A percentile compares a stretch with the other conserved stretches of the same genome.
Evolutionary conservation across 2,888 invertebrate genomes (phyloP).

Genomic region (Diploptera punctata): DNA sequence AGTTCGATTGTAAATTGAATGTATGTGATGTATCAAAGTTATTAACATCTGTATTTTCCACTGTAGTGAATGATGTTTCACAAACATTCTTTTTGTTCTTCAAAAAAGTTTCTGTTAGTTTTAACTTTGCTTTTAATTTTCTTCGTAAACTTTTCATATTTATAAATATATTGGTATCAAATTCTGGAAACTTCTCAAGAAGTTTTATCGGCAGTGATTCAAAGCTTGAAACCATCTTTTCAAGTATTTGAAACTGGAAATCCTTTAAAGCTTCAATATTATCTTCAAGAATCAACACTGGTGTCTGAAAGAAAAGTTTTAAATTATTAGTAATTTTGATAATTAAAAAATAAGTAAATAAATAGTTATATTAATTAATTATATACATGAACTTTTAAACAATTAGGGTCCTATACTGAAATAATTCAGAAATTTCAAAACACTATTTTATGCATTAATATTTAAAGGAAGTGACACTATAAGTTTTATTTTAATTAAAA

Average conservation of each 20-base stretch:
- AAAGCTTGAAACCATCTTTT: conserved; percentile 67
- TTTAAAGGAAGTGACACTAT: too few species aligned
- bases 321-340: too few species aligned
- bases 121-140: conserved; percentile 64
- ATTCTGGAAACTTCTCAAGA: conserved; percentile 66
- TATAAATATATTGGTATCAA: conserved; percentile 61
- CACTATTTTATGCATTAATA: too few species aligned
- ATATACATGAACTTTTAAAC: too few species aligned
- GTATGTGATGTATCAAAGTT: too few species aligned
- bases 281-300: background rate
- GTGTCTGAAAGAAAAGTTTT: too few species aligned
- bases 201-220: conserved; percentile 68
- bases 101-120: conserved; percentile 53
- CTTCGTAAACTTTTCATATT: conserved; percentile 58
- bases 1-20: too few species aligned
- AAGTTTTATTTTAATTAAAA: too few species aligned
- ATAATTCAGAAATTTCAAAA: too few species aligned
- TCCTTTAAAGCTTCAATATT: conserved; percentile 52
- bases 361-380: too few species aligned
- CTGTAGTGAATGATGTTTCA: background rate
- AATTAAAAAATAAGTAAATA: too few species aligned
- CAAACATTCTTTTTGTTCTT: conserved; percentile 44
- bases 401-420: too few species aligned
- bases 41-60: background rate
- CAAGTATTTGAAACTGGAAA: conserved; percentile 66